phyloP scores from a whole-genome alignment of 2,888 invertebrate species.

The Sericinus montela region DNA sequence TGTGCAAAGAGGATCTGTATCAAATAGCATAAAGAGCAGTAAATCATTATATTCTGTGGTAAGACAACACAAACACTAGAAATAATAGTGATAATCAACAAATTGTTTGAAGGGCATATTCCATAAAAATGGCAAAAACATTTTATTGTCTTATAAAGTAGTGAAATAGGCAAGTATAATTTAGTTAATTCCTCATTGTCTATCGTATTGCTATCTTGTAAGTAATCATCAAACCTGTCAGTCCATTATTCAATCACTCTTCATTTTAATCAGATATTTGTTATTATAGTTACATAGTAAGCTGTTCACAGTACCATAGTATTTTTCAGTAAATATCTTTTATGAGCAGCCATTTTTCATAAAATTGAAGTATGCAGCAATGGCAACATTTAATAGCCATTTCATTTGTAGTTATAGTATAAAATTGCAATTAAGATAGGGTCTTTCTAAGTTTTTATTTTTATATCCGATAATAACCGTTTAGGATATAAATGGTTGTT shows the following conservation, averaged over 20 bases:
- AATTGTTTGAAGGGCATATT: not conserved
- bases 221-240: conserved; percentile 12
- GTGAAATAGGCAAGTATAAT: conserved; percentile 14
- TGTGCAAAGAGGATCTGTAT: conserved; percentile 39
- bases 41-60: conserved; percentile 8
- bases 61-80: conserved; percentile 10
- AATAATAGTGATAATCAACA: conserved; percentile 4
- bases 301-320: not conserved
- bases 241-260: conserved; percentile 3
- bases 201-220: conserved; percentile 15
- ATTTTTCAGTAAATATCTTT: conserved; percentile 2
- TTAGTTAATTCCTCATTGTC: conserved; percentile 4
- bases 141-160: conserved; percentile 9
- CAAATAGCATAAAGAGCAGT: conserved; percentile 25
- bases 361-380: conserved; percentile 8
- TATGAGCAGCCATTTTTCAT: conserved; percentile 1
- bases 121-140: conserved; percentile 1
- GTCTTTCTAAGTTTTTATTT: conserved; percentile 68
- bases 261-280: not conserved
- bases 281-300: not conserved
- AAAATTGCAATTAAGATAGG: conserved; percentile 29
- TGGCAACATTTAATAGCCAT: conserved; percentile 21
- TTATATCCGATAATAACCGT: conserved; percentile 59
- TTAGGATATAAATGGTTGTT: conserved; percentile 44
- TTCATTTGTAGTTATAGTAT: conserved; percentile 26